A percentile compares a stretch with the other conserved stretches of the same genome.
phyloP scores from a whole-genome alignment of 2,113 vertebrate genomes.

The Coptodon rendalli region DNA sequence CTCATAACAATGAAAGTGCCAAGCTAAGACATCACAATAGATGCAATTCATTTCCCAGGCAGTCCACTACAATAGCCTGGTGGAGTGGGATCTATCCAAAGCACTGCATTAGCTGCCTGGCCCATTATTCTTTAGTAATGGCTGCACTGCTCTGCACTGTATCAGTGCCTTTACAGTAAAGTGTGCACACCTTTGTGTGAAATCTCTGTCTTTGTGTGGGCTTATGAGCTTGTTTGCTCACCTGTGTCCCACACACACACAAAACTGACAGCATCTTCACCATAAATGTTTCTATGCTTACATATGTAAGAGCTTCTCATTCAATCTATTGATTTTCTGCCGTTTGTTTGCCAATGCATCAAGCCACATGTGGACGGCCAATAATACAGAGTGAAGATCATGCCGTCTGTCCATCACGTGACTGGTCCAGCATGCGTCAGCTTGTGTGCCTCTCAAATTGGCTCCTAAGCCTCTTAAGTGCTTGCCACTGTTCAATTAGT shows the following conservation, averaged over 20 bases:
- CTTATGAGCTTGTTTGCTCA: conserved; percentile 31
- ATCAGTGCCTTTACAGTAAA: conserved; percentile 11
- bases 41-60: conserved; percentile 53
- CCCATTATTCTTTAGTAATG: conserved; percentile 54
- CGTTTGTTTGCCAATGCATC: conserved; percentile 17
- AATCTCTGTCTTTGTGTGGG: conserved; percentile 9
- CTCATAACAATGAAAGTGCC: conserved; percentile 61
- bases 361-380: conserved; percentile 23
- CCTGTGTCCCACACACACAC: not conserved
- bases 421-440: conserved; percentile 41
- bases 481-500: conserved; percentile 30
- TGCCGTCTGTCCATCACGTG: conserved; percentile 54
- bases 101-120: conserved; percentile 16
- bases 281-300: not conserved
- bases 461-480: conserved; percentile 71
- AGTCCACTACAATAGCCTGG: conserved; percentile 41
- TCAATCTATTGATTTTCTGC: conserved; percentile 15
- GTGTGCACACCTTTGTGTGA: conserved; percentile 1
- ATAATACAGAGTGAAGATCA: conserved; percentile 46
- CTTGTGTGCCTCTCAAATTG: conserved; percentile 58
- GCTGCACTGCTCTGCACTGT: not conserved
- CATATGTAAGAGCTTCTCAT: not conserved
- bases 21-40: conserved; percentile 51
- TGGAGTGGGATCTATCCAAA: conserved; percentile 30
- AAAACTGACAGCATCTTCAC: not conserved